Evolutionary conservation across 2,797 vertebrate genomes (phyloP).

Genomic region (Acanthurus leucopareius): DNA sequence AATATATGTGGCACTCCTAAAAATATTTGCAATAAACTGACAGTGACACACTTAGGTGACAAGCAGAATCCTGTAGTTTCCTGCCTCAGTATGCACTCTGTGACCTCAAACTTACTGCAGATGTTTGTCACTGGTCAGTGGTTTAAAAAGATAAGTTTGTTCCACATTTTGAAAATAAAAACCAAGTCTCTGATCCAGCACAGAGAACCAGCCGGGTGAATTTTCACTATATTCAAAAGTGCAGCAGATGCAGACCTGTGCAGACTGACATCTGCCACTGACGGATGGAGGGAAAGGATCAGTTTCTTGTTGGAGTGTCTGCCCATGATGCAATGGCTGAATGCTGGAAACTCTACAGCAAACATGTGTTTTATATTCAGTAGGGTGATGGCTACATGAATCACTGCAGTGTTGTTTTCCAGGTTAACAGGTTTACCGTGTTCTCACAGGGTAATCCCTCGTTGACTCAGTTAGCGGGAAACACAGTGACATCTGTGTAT

Average conservation of each 20-base stretch:
- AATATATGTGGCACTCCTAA: too few relatives aligned
- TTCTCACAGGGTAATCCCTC: constrained; percentile 64
- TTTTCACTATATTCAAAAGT: constrained; percentile 25
- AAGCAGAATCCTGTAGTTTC: too few relatives aligned
- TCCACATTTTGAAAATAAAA: neutral
- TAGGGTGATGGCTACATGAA: constrained; percentile 51
- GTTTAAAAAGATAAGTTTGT: neutral
- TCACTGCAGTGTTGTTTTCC: constrained; percentile 34
- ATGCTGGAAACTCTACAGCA: constrained; percentile 52
- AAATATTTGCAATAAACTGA: too few relatives aligned
- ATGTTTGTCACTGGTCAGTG: neutral
- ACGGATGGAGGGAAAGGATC: constrained; percentile 2
- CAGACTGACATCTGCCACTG: constrained; percentile 1
- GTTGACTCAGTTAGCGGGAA: constrained; percentile 42
- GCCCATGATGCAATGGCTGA: constrained; percentile 57
- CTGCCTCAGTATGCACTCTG: too few relatives aligned
- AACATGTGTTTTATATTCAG: constrained; percentile 55
- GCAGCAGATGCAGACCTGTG: constrained; percentile 19
- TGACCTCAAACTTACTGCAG: too few relatives aligned
- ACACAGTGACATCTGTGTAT: constrained; percentile 14
- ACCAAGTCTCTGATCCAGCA: neutral
- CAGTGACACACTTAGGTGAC: too few relatives aligned
- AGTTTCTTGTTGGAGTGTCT: constrained; percentile 40
- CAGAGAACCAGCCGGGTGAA: neutral
- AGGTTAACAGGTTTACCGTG: constrained; percentile 67